A percentile compares a stretch with the other conserved stretches of the same genome.
These are phyloP conservation scores for Lontra canadensis DNA, from an alignment of 2,113 vertebrate species.

Conservation along the genomic window DNA sequence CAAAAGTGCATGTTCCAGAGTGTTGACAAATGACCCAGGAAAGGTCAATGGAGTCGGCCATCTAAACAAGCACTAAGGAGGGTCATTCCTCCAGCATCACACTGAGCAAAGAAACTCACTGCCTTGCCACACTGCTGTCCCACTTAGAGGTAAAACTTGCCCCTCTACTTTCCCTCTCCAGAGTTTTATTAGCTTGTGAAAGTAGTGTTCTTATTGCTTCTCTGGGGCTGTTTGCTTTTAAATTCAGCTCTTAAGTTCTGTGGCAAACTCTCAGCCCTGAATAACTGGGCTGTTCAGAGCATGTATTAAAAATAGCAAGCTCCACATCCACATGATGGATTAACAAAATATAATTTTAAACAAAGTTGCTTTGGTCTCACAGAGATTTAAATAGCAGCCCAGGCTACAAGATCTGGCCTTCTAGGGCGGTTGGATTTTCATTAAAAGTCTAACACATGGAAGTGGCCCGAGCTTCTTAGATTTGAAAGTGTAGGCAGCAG, in stretches of 20 bases:
- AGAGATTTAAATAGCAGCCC: constrained; percentile 65
- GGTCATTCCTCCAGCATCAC: background rate
- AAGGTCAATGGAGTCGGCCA: background rate
- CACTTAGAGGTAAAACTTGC: background rate
- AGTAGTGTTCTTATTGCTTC: background rate
- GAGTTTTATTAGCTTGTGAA: background rate
- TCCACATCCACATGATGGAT: constrained; percentile 51
- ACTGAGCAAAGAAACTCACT: background rate
- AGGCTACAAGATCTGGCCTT: constrained; percentile 32
- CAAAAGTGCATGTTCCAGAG: background rate
- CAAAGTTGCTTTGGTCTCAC: constrained; percentile 57
- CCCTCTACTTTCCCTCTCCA: background rate
- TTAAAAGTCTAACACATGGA: constrained; percentile 1
- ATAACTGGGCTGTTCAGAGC: constrained; percentile 63
- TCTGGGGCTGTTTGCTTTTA: constrained; percentile 60
- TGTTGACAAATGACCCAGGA: background rate
- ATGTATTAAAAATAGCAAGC: constrained; percentile 74
- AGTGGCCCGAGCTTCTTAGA: background rate
- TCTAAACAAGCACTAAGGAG: background rate
- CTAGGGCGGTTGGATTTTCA: background rate
- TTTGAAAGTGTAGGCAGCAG: constrained; percentile 26
- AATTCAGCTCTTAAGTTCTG: constrained; percentile 50
- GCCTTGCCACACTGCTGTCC: background rate
- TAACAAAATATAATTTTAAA: constrained; percentile 74
- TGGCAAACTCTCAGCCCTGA: constrained; percentile 65